Percentiles rank a stretch among this genome's conserved stretches.
Evolutionary conservation across 2,797 vertebrate genomes (phyloP).

Genomic region (Onychomys leucogaster): DNA sequence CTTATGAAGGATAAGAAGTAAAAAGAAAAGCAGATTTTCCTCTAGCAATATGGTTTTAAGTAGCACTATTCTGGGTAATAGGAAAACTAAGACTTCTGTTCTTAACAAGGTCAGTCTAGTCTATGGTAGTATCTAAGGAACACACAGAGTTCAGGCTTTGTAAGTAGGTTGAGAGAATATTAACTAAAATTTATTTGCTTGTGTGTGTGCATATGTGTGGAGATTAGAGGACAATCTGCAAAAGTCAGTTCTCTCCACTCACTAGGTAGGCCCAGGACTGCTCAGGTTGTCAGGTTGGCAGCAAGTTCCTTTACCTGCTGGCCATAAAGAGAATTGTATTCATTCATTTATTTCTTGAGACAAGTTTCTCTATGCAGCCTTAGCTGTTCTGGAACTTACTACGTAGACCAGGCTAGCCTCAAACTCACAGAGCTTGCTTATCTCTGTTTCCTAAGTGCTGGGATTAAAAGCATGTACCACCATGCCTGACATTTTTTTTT

Average conservation of each 20-base stretch:
- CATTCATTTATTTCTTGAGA: neutral
- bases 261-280: neutral
- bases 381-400: neutral
- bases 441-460: neutral
- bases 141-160: conserved; percentile 29
- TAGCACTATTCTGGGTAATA: neutral
- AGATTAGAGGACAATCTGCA: neutral
- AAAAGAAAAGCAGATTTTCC: conserved; percentile 43
- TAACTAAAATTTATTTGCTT: neutral
- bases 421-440: neutral
- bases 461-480: neutral
- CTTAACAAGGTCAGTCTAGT: conserved; percentile 1
- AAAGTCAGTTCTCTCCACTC: neutral
- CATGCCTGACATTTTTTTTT: neutral
- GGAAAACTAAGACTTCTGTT: neutral
- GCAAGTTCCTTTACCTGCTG: neutral
- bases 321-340: neutral
- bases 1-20: conserved; percentile 43
- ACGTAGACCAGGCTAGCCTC: neutral
- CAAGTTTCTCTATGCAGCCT: neutral
- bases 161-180: conserved; percentile 10
- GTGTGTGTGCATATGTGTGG: neutral
- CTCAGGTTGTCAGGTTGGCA: neutral
- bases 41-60: neutral
- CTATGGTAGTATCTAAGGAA: conserved; percentile 35